Evolutionary conservation across 1,140 invertebrate species (phyloP).

Genomic region (Mercenaria mercenaria): DNA sequence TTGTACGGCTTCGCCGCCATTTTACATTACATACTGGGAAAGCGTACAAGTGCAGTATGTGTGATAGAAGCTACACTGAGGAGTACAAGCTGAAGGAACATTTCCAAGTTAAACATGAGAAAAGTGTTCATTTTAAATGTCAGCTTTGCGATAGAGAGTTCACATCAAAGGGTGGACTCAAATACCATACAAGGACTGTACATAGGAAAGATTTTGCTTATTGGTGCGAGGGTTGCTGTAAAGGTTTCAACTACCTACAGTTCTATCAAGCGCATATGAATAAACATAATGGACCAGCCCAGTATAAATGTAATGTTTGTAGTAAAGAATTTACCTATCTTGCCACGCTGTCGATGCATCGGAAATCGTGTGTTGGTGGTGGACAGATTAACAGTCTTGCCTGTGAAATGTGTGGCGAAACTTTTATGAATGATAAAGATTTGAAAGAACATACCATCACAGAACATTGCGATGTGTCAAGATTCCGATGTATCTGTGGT

Average conservation of each 20-base stretch:
- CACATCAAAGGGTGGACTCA: constrained; percentile 56
- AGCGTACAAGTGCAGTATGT: constrained; percentile 37
- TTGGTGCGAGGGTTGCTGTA: constrained; percentile 49
- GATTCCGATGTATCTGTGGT: constrained; percentile 49
- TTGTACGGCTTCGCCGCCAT: constrained; percentile 16
- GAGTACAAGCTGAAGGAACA: constrained; percentile 60
- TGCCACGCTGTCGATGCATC: constrained; percentile 48
- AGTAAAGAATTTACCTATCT: constrained; percentile 41
- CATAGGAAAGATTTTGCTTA: constrained; percentile 53
- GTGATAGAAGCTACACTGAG: constrained; percentile 58
- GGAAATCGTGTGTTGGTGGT: constrained; percentile 14
- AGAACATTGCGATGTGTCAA: constrained; percentile 45
- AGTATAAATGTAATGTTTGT: constrained; percentile 57
- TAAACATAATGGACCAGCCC: constrained; percentile 41
- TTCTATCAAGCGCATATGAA: constrained; percentile 49
- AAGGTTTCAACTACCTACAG: constrained; percentile 47
- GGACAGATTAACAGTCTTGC: background rate
- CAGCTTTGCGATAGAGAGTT: constrained; percentile 50
- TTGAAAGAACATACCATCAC: constrained; percentile 37
- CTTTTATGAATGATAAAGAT: constrained; percentile 16
- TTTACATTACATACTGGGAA: constrained; percentile 52
- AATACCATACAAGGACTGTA: constrained; percentile 47
- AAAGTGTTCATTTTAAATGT: constrained; percentile 60
- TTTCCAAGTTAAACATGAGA: constrained; percentile 53
- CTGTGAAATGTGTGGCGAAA: constrained; percentile 56